These are phyloP conservation scores for Bombus fervidus DNA, from an alignment of 1,140 invertebrate genomes.

Conservation along the genomic window DNA sequence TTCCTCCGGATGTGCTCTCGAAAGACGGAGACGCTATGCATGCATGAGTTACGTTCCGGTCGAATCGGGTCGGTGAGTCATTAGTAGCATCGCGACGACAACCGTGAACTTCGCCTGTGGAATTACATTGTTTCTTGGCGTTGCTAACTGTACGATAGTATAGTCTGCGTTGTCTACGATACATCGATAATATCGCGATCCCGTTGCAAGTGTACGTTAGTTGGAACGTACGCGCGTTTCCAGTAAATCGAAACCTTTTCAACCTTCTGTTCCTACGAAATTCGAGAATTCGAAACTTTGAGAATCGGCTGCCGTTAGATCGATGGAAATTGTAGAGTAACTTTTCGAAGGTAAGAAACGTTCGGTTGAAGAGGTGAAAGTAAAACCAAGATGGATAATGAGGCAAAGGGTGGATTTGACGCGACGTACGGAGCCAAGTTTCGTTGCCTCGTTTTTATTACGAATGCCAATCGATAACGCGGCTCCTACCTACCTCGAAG, in stretches of 20 bases:
- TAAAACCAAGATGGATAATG: too few relatives aligned
- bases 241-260: not conserved
- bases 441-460: constrained; percentile 21
- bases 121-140: constrained; percentile 8
- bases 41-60: constrained; percentile 43
- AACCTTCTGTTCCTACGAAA: not conserved
- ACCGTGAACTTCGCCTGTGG: constrained; percentile 26
- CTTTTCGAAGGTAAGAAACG: not conserved
- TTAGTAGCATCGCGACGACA: constrained; percentile 43
- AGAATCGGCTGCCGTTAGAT: not conserved
- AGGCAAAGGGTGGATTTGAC: not conserved
- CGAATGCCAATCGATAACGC: constrained; percentile 39
- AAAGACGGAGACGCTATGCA: constrained; percentile 32
- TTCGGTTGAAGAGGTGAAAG: not conserved
- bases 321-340: not conserved
- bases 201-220: constrained; percentile 24
- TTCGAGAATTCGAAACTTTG: not conserved
- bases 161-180: not conserved
- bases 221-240: constrained; percentile 26
- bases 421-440: not conserved
- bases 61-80: constrained; percentile 48
- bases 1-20: constrained; percentile 40
- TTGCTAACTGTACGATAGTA: not conserved
- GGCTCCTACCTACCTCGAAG: not conserved
- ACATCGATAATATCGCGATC: constrained; percentile 12